phyloP scores from a whole-genome alignment of 1,140 invertebrate genomes.

The Polypedilum vanderplanki region DNA sequence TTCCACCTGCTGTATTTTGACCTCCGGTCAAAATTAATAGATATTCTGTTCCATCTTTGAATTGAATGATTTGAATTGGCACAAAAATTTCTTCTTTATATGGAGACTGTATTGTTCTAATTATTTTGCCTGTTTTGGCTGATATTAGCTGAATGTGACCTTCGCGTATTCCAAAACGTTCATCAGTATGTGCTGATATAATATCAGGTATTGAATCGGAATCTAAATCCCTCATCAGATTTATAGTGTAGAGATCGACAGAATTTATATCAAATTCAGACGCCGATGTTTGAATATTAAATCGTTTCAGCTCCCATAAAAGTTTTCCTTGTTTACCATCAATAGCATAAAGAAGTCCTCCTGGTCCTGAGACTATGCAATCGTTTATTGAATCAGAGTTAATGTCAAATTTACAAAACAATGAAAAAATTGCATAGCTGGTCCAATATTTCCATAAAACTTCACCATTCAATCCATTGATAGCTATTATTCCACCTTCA shows the following conservation, averaged over 20 bases:
- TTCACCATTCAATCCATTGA: slow-evolving; percentile 64
- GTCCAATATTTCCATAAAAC: slow-evolving; percentile 72
- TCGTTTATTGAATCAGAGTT: slow-evolving; percentile 63
- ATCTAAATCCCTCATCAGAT: slow-evolving; percentile 64
- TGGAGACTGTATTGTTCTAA: slow-evolving; percentile 58
- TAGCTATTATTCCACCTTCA: slow-evolving; percentile 66
- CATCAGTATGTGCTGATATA: slow-evolving; percentile 58
- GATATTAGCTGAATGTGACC: slow-evolving; percentile 64
- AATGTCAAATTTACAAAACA: slow-evolving; percentile 68
- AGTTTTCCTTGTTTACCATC: slow-evolving; percentile 58
- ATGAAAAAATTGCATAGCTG: slow-evolving; percentile 62
- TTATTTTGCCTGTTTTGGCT: slow-evolving; percentile 58
- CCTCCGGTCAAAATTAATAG: slow-evolving; percentile 65
- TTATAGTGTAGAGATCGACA: slow-evolving; percentile 58
- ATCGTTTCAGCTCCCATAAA: slow-evolving; percentile 58
- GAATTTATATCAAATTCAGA: neutral
- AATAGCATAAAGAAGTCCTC: slow-evolving; percentile 60
- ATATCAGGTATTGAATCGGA: slow-evolving; percentile 65
- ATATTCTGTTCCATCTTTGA: slow-evolving; percentile 40
- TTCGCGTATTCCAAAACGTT: slow-evolving; percentile 44
- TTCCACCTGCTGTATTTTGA: slow-evolving; percentile 60
- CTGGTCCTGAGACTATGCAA: slow-evolving; percentile 64
- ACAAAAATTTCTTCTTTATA: slow-evolving; percentile 64
- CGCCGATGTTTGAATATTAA: slow-evolving; percentile 40
- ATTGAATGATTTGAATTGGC: slow-evolving; percentile 44